Evolutionary conservation across 2,888 invertebrate species (phyloP).

Genomic region (Folsomia candida): DNA sequence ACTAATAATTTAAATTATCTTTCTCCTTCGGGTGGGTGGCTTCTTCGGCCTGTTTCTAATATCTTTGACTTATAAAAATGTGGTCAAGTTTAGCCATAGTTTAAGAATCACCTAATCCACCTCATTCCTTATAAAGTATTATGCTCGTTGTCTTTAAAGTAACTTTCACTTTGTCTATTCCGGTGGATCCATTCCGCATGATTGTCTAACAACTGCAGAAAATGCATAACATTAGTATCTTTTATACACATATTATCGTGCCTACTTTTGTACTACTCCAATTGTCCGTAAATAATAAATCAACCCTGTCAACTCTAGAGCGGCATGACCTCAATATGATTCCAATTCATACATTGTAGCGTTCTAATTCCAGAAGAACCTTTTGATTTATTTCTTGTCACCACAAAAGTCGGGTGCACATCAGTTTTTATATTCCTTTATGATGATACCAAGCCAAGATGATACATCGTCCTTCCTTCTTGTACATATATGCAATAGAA

Average conservation of each 20-base stretch:
- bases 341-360: neutral
- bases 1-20: constrained; percentile 6
- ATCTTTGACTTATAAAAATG: too few species aligned
- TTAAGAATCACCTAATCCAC: too few species aligned
- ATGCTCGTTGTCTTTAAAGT: neutral
- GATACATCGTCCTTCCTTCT: neutral
- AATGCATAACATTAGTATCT: too few species aligned
- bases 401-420: neutral
- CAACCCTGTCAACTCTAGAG: neutral
- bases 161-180: neutral
- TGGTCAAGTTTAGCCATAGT: too few species aligned
- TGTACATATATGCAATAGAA: neutral
- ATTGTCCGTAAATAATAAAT: neutral
- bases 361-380: neutral
- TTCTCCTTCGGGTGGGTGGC: too few species aligned
- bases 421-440: too few species aligned
- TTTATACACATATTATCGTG: neutral
- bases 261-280: neutral
- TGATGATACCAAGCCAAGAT: neutral
- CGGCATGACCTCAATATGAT: neutral
- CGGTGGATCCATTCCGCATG: neutral
- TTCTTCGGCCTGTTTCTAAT: neutral
- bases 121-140: neutral
- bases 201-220: too few species aligned
- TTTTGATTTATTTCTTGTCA: neutral